Evolutionary conservation across 2,888 invertebrate genomes (phyloP), one percentile per base, ranked within the genome.

Genomic region (Philhelius pedissequus): DNA sequence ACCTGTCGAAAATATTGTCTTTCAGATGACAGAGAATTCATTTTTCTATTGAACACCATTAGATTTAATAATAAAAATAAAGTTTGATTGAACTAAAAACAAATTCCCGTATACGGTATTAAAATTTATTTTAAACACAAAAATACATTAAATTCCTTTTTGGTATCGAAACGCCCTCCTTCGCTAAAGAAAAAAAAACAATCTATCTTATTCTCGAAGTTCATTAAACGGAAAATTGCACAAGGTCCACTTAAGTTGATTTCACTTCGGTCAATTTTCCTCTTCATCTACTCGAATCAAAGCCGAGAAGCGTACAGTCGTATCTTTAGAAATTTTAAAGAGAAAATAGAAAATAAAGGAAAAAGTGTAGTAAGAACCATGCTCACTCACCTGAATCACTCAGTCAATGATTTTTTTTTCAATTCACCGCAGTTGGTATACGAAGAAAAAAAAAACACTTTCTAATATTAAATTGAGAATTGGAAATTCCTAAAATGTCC

Each of bases 261-360:
- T 83, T 77, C 69, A 77, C 73, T 48, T 70, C 18, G 56, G 58
- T 74, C 58, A 66, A 78, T 69, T 75, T 83, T 79, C 81, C 48
- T 60, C 58, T 66, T 71, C 70, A 76, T 70, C 70, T 58, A 64
- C 30, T 30, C 15, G 25, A 74, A 60, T 45, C 60, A 73, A 79
- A 62, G 38, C n/a, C 11, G 40, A n/a, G 27, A 56, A 66, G 66
- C 32, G 32, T 58, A 43, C 25, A 60, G 32, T 54, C 32, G 20
- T 60, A 38, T 27, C 38, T 45, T 27, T 40, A 50, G 11, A 66
- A 52, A 73, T 64, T 52, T 22, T 9, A 2, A 71, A 69, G 15
- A 43, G 27, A 1, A 56, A 11, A 7, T 3, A 54, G 9, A 9
- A n/a, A 64, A 22, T n/a, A 20, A 5, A 32, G 8, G 25, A 40